Conservation (phyloP, 2,888 invertebrate species). For the Drosophila algonquin region DNA sequence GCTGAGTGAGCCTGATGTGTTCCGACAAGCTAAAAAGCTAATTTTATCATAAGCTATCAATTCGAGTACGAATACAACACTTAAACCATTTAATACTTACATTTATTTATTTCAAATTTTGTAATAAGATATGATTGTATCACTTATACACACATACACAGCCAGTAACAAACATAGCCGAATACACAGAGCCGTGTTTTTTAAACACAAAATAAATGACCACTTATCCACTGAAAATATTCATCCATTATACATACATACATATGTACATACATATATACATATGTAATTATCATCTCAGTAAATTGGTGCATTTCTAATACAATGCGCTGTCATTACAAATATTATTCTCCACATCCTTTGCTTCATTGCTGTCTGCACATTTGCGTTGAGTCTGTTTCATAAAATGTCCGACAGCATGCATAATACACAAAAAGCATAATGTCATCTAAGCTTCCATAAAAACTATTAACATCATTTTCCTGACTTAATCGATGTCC, state of each 20-base stretch:
- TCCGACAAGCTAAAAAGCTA: constrained; percentile 52
- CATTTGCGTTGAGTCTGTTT: background rate
- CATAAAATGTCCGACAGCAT: background rate
- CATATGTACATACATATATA: background rate
- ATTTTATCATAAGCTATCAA: constrained; percentile 38
- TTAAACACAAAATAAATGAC: background rate
- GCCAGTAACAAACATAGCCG: constrained; percentile 3
- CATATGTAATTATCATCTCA: background rate
- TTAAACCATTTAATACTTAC: constrained; percentile 64
- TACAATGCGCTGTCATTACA: background rate
- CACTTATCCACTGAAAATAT: background rate
- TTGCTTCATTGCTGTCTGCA: background rate
- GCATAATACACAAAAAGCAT: background rate
- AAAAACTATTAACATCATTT: background rate
- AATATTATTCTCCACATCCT: background rate
- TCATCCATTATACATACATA: too few relatives aligned
- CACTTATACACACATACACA: constrained; percentile 10
- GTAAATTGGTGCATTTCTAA: background rate
- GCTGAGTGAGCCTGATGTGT: constrained; percentile 77
- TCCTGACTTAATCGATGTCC: background rate
- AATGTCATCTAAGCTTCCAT: background rate
- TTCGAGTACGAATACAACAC: constrained; percentile 65
- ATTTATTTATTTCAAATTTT: constrained; percentile 45
- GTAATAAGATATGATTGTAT: constrained; percentile 73
- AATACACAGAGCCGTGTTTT: background rate